Evolutionary conservation across 2,113 vertebrate species (phyloP), one percentile per base, ranked within the genome.

Genomic region (Hylia prasina): DNA sequence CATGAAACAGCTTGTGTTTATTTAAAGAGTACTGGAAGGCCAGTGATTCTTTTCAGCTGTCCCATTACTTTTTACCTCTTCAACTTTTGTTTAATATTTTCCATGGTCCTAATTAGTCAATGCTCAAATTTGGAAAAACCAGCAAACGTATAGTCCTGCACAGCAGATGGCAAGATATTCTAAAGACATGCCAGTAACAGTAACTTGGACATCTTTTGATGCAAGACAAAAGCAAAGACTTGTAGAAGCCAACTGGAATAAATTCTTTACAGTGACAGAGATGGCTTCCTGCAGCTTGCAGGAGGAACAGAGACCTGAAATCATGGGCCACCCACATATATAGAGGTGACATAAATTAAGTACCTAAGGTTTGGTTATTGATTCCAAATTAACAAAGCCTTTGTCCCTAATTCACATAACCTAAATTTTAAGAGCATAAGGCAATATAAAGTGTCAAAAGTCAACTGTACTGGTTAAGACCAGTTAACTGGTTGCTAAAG

Each of bases 31-130:
- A 92, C 66, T 54, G 93, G 93, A 97, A 97, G 91, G 87, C 24
- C 13, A 93, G 58, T 96, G 96, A 97, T 95, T 96, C 63, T 90
- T 97, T 98, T 96, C 97, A 98, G 95, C 96, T 96, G 93, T 91
- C 90, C 68, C 57, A 65, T 48, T 94, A 88, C 89, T 88, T 92
- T 57, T 31, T 10, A 39, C 31, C 54, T 64, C 44, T 78, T 54
- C 35, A 90, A 94, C 37, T 78, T 82, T 64, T 90, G 85, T 82
- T 96, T 97, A 93, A 95, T 96, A 95, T 96, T 94, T 96, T 96
- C 95, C 92, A 95, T 93, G 69, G 56, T 80, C 85, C 53, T 89
- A 90, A 93, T 95, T 92, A 95, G 50, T 39, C 71, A 76, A 89
- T 33, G 10, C 48, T 87, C 58, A 92, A 69, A 89, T 90, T 79